Conservation (phyloP, 2,888 invertebrate genomes). For the Miltochrista miniata region DNA sequence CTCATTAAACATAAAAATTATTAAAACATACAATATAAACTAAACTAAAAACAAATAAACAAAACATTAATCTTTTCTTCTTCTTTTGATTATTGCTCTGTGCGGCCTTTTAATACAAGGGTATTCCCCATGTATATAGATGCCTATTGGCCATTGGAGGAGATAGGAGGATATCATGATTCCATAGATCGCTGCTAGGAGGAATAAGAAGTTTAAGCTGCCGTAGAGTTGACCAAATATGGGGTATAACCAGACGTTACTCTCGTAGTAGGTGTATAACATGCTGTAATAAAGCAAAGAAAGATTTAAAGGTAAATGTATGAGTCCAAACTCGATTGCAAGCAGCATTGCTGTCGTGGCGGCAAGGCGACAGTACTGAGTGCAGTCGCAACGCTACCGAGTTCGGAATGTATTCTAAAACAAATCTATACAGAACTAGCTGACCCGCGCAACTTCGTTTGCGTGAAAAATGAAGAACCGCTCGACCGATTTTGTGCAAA, state of each 20-base stretch:
- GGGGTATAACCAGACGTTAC: background rate
- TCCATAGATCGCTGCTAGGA: background rate
- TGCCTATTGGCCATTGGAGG: conserved; percentile 2
- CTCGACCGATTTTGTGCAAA: too few relatives aligned
- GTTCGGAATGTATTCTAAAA: too few relatives aligned
- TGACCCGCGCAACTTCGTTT: too few relatives aligned
- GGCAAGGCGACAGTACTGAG: too few relatives aligned
- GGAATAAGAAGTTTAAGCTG: background rate
- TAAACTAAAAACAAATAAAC: too few relatives aligned
- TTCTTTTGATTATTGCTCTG: background rate
- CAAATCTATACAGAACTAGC: too few relatives aligned
- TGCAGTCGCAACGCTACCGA: too few relatives aligned
- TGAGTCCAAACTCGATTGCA: too few relatives aligned
- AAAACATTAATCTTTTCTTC: background rate
- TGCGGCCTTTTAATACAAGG: background rate
- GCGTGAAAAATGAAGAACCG: too few relatives aligned
- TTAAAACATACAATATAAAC: background rate
- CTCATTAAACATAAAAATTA: background rate
- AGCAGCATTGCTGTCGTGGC: too few relatives aligned
- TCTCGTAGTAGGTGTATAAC: conserved; percentile 3
- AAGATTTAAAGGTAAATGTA: too few relatives aligned
- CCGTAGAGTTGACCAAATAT: conserved; percentile 3
- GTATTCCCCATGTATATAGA: background rate
- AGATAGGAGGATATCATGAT: background rate
- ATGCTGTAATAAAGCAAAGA: background rate